Base-by-base conservation (phyloP, 2,113 vertebrate genomes). In the Pagrus major region DNA sequence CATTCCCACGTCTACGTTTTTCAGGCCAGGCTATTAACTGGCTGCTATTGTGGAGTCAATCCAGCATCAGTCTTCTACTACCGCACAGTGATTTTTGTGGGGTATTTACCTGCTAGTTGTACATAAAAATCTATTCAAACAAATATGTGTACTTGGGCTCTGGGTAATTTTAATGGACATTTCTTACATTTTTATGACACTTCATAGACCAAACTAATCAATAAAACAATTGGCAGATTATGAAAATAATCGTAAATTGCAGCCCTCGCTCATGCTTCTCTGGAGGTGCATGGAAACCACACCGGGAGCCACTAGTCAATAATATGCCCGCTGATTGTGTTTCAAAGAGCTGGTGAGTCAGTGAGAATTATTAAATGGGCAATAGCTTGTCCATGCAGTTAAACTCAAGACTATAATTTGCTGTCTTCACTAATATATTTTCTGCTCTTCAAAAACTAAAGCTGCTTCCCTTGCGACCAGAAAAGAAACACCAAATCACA, bases 271-370 rank as follows among this genome's bases (percentile, higher is more conserved):
- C 29, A n/a, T 51, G 20, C 46, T 37, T n/a, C 54, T 67, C 37
- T 20, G 8, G n/a, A 37, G 37, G 63, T 31, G 47, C 27, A 63
- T 21, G 18, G 27, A 54, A 27, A 6, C 15, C 27, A 63, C 39
- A 55, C 37, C 23, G 54, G 16, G 54, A 72, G 35, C 33, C 18
- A 71, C 16, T n/a, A 20, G 35, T 49, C 39, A 25, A n/a, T 65
- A 23, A 52, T 49, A 35, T 44, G 27, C 44, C 65, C 47, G 27
- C 55, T 66, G 66, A 15, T 71, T 66, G 3, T 55, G 55, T 31
- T 67, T 15, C 14, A 16, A 16, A 51, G 41, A 42, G 46, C 37
- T 44, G 41, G 55, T 44, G 81, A 80, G 44, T 47, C 47, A 63
- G 37, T 63, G 23, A 37, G 37, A 18, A 61, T 44, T 23, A 66